phyloP scores from a whole-genome alignment of 2,888 invertebrate species.

The Boloria euphrosyne region DNA sequence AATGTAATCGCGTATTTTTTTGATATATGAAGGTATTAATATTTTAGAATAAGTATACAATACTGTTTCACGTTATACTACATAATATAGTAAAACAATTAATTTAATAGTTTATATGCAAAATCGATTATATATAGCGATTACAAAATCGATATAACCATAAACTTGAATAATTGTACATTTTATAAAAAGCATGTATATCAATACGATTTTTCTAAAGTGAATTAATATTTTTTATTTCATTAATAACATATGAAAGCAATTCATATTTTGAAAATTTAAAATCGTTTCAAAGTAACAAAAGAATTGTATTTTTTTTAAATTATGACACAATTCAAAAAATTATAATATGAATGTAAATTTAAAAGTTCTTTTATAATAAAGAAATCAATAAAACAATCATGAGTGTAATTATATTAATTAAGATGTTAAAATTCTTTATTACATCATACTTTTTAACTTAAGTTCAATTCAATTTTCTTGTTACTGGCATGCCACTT shows the following conservation, averaged over 20 bases:
- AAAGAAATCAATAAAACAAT: not conserved
- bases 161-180: not conserved
- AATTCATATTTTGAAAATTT: slow-evolving; percentile 2
- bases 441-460: too few species aligned
- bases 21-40: not conserved
- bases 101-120: not conserved
- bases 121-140: slow-evolving; percentile 1
- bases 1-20: not conserved
- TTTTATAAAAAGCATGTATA: not conserved
- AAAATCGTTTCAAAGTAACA: not conserved
- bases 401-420: too few species aligned
- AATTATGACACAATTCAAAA: not conserved
- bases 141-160: slow-evolving; percentile 15
- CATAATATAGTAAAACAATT: not conserved
- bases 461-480: too few species aligned
- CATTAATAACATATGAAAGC: not conserved
- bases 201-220: slow-evolving; percentile 9
- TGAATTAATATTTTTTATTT: not conserved
- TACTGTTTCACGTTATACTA: slow-evolving; percentile 23
- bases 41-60: slow-evolving; percentile 23
- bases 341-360: not conserved
- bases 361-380: not conserved
- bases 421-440: too few species aligned
- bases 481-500: too few species aligned
- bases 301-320: not conserved